Evolutionary conservation across 2,888 invertebrate species (phyloP), one percentile per base, ranked within the genome.

Genomic region (Spatulosminthurus flaviceps): DNA sequence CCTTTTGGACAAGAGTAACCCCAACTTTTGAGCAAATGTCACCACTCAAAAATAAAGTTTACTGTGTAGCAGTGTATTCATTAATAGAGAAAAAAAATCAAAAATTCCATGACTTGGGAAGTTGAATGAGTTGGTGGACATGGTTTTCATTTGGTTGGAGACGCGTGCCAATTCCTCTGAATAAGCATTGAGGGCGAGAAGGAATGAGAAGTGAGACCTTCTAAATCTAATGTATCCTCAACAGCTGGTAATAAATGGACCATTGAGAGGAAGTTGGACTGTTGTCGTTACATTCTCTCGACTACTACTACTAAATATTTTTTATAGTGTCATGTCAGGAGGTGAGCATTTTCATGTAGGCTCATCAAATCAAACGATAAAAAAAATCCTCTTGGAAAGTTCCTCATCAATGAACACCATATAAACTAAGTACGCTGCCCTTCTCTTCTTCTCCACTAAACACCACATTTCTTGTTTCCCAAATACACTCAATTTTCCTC

Each of bases 201-300:
- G 64, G 16, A 22, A 64, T 26, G 64, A 16, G 64, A 64, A 22
- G 64, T 22, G 7, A 34, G 60, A 21, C 21, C 24, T 24, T 4
- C 26, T 24, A n/a, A n/a, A n/a, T 64, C n/a, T 64, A 24, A 64
- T 64, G 64, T 24, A 64, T 64, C 73, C 26, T 73, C 21, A 73
- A 43, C 28, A 73, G 51, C 61, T 66, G 66, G 41, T 74, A 74
- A 74, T 76, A 76, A 76, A 76, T 76, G 75, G 75, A 66, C 41
- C 75, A 76, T 76, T 76, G 75, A 76, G 66, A 76, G 75, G 75
- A 76, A 76, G 75, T 76, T 76, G 75, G 61, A 76, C 75, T 42
- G n/a, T n/a, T n/a, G n/a, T n/a, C n/a, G n/a, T n/a, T n/a, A n/a
- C n/a, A n/a, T n/a, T n/a, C n/a, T n/a, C n/a, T n/a, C n/a, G n/a